Evolutionary conservation across 2,888 invertebrate genomes (phyloP).

Genomic region (Microctonus hyperodae): DNA sequence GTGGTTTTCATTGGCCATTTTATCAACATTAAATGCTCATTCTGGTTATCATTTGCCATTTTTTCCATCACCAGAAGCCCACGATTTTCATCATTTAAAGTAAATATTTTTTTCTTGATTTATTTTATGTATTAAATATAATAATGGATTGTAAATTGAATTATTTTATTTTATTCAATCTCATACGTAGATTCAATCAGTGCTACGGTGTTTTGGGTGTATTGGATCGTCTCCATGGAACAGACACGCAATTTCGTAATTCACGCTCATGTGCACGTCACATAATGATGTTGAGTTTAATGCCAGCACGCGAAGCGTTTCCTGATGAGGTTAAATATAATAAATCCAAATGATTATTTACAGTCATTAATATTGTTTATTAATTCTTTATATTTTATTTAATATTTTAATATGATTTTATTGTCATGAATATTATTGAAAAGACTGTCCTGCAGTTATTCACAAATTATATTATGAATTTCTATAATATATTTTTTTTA

Average conservation of each 20-base stretch:
- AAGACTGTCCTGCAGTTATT: not conserved
- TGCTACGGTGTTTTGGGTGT: conserved; percentile 85
- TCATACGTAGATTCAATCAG: conserved; percentile 74
- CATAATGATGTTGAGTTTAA: conserved; percentile 74
- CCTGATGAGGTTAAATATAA: conserved; percentile 67
- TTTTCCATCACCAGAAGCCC: conserved; percentile 84
- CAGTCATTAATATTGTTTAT: too few relatives aligned
- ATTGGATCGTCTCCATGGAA: conserved; percentile 83
- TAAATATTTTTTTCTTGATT: conserved; percentile 59
- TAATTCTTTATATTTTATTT: not conserved
- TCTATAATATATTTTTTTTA: not conserved
- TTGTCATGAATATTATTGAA: not conserved
- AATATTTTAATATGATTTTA: not conserved
- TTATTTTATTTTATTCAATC: not conserved
- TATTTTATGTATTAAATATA: too few relatives aligned
- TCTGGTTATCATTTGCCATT: conserved; percentile 88
- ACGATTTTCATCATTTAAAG: conserved; percentile 89
- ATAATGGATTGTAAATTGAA: not conserved
- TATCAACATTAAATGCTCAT: conserved; percentile 82
- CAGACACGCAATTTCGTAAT: conserved; percentile 77
- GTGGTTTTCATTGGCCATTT: conserved; percentile 81
- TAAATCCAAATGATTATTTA: conserved; percentile 52
- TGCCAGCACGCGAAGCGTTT: conserved; percentile 73
- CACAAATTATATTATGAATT: not conserved
- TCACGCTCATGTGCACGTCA: conserved; percentile 77